Base-by-base conservation (phyloP, 2,888 invertebrate genomes). In the Aleiodes leptofemur region DNA sequence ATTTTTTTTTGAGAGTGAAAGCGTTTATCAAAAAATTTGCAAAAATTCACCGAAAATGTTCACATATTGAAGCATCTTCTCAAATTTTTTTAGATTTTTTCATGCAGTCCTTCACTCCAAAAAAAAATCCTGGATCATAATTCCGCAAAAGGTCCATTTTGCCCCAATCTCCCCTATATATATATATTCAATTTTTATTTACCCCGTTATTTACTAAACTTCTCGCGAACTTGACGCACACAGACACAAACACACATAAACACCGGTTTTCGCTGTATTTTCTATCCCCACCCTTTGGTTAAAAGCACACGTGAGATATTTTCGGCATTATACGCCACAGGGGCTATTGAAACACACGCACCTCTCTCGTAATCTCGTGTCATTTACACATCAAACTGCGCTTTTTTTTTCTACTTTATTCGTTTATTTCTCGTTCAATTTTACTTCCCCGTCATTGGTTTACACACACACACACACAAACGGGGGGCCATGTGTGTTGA, bases 271-370 rank as follows among this genome's bases (percentile, higher is more conserved):
- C 72, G 55, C 75, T 66, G 59, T 59, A 72, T 74, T 50, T 23
- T 64, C 59, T 70, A 13, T 48, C 68, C 59, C 61, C 53, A 56
- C 59, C 38, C 43, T 48, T 71, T 14, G 11, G 80, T 80, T 80
- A 77, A 76, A 79, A 78, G 82, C 82, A 82, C 86, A 84, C 84
- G 85, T 85, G 84, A 83, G 83, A 82, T 86, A 86, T 85, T 86
- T 85, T 86, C 80, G 86, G 83, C 81, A 48, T 56, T 68, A 78
- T 77, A 72, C 56, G 75, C 79, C 78, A 75, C 79, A 75, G 76
- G 76, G 78, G 73, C 76, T 72, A 57, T 74, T 77, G 72, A 72
- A 79, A 79, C 75, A 79, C 80, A 77, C 78, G 79, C 78, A 23
- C 23, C 23, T 23, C 72, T 73, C 73, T 78, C 64, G 59, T 77